phyloP scores from a whole-genome alignment of 2,888 invertebrate genomes.

The Hofmannophila pseudospretella region DNA sequence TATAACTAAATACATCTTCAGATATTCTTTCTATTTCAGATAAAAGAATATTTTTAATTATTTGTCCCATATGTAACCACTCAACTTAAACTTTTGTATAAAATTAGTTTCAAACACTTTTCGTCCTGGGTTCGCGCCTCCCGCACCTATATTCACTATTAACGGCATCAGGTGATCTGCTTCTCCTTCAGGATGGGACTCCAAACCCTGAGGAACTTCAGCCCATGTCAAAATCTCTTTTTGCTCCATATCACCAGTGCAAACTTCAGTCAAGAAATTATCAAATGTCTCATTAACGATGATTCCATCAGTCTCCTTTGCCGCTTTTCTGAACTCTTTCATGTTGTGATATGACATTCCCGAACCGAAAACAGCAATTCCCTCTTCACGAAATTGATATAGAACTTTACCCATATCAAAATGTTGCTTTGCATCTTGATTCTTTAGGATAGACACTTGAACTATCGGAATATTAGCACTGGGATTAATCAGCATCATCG shows the following conservation, averaged over 20 bases:
- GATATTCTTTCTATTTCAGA: too few relatives aligned
- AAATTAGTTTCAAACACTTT: conserved; percentile 32
- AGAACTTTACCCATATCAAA: conserved; percentile 36
- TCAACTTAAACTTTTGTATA: conserved; percentile 28
- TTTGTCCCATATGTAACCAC: conserved; percentile 36
- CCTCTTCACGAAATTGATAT: conserved; percentile 33
- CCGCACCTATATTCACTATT: conserved; percentile 37
- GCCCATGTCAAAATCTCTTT: conserved; percentile 30
- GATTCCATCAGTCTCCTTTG: conserved; percentile 10
- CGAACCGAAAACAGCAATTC: conserved; percentile 39
- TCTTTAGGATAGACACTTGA: conserved; percentile 38
- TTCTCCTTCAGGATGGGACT: conserved; percentile 30
- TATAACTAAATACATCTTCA: too few relatives aligned
- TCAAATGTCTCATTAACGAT: conserved; percentile 27
- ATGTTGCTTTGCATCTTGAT: conserved; percentile 34
- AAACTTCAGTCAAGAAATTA: conserved; percentile 24
- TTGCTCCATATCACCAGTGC: conserved; percentile 16
- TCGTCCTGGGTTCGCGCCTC: conserved; percentile 25
- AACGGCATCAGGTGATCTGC: conserved; percentile 47
- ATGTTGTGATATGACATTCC: conserved; percentile 42
- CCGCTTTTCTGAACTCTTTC: conserved; percentile 18
- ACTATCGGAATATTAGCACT: conserved; percentile 39
- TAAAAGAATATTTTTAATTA: too few relatives aligned
- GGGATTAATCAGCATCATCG: conserved; percentile 46
- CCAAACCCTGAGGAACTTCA: conserved; percentile 20